These are phyloP conservation scores for Callithrix jacchus DNA, from an alignment of 2,113 vertebrate genomes.

Conservation along the genomic window DNA sequence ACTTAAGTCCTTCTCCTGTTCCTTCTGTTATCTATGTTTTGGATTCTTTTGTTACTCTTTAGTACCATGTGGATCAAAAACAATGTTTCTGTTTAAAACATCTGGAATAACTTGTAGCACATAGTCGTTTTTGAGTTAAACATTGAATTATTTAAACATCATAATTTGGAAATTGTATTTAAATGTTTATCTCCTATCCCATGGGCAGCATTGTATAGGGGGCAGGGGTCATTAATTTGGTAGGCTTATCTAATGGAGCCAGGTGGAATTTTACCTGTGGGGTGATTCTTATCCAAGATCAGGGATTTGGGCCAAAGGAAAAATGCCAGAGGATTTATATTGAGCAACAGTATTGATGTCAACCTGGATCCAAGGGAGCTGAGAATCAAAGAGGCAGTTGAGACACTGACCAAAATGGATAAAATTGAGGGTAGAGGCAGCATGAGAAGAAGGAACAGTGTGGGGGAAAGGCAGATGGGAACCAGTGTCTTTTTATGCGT, in stretches of 20 bases:
- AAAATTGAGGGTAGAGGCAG: background rate
- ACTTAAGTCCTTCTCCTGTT: background rate
- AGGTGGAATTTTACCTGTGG: background rate
- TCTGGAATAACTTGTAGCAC: constrained; percentile 28
- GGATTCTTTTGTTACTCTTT: background rate
- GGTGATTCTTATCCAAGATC: background rate
- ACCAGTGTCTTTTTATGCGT: background rate
- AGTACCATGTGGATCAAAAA: background rate
- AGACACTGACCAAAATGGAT: background rate
- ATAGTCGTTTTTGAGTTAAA: constrained; percentile 29
- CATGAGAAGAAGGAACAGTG: background rate
- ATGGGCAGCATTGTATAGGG: background rate
- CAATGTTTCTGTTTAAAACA: constrained; percentile 18
- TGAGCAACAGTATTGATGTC: background rate
- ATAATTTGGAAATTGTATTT: constrained; percentile 32
- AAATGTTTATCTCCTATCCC: background rate
- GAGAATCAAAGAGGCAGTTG: background rate
- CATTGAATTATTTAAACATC: background rate
- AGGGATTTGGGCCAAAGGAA: background rate
- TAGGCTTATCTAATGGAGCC: background rate
- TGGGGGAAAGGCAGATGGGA: background rate
- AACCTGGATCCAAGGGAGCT: background rate
- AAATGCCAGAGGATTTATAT: background rate
- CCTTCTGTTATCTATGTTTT: background rate
- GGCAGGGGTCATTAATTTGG: background rate